A percentile compares a stretch with the other conserved stretches of the same genome.
Evolutionary conservation across 1,140 invertebrate genomes (phyloP).

Genomic region (Portunus trituberculatus): DNA sequence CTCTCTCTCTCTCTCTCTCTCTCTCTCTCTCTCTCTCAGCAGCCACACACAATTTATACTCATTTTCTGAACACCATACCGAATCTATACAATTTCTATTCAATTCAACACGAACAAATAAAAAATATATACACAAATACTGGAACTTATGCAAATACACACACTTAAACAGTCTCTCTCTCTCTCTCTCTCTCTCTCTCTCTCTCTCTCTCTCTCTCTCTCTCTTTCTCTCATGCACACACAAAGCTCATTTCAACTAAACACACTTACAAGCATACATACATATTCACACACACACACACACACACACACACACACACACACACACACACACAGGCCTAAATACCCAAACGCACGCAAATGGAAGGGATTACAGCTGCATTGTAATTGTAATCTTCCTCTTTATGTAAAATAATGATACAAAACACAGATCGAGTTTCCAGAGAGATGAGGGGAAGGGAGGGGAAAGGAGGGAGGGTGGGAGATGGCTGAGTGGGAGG

Average conservation of each 20-base stretch:
- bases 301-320: no score
- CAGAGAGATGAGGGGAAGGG: neutral
- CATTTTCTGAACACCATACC: no score
- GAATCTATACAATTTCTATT: no score
- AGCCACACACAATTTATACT: no score
- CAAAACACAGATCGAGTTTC: neutral
- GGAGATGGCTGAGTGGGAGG: no score
- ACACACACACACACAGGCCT: no score
- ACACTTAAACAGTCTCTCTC: neutral
- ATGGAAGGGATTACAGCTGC: neutral
- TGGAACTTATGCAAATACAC: neutral
- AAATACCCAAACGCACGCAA: neutral
- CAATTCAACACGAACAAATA: no score
- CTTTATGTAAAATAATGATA: neutral
- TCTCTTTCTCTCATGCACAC: neutral
- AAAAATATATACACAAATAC: neutral
- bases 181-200: neutral
- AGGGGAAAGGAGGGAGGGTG: no score
- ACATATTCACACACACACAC: neutral
- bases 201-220: neutral
- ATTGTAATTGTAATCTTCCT: neutral
- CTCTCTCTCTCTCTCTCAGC: no score
- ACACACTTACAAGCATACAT: neutral
- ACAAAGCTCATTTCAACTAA: neutral
- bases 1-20: no score